Percentiles rank a stretch among this genome's conserved stretches.
These are phyloP conservation scores for Semotilus atromaculatus DNA, from an alignment of 2,797 vertebrate species.

Conservation along the genomic window DNA sequence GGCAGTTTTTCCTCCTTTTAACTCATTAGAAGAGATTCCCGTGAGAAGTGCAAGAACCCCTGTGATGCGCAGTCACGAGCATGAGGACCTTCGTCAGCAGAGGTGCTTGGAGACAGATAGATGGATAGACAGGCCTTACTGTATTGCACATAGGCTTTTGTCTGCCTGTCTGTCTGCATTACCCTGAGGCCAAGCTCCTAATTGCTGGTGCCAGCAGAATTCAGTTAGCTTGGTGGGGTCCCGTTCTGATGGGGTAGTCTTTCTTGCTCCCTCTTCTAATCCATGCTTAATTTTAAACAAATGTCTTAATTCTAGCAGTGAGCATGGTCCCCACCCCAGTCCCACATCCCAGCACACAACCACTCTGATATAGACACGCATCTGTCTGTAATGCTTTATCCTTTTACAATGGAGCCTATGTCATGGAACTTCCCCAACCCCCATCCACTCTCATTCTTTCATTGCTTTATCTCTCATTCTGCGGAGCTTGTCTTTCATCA, in stretches of 20 bases:
- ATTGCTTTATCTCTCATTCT: slow-evolving; percentile 42
- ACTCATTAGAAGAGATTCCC: slow-evolving; percentile 42
- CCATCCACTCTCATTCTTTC: slow-evolving; percentile 31
- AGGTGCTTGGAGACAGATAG: slow-evolving; percentile 57
- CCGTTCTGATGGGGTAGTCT: slow-evolving; percentile 52
- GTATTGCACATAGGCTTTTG: slow-evolving; percentile 72
- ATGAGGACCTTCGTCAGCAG: slow-evolving; percentile 46
- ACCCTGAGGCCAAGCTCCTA: slow-evolving; percentile 75
- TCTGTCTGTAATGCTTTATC: slow-evolving; percentile 49
- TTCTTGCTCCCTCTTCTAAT: slow-evolving; percentile 50
- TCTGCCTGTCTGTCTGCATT: slow-evolving; percentile 78
- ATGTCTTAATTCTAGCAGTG: slow-evolving; percentile 68
- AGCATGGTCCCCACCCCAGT: slow-evolving; percentile 48
- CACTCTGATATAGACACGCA: slow-evolving; percentile 16
- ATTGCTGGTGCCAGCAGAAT: slow-evolving; percentile 73
- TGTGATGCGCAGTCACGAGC: slow-evolving; percentile 19
- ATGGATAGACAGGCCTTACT: slow-evolving; percentile 64
- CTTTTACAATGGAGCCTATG: slow-evolving; percentile 53
- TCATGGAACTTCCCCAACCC: slow-evolving; percentile 45
- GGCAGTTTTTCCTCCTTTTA: not conserved
- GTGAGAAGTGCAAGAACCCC: slow-evolving; percentile 32
- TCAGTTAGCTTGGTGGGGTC: slow-evolving; percentile 62
- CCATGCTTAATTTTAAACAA: slow-evolving; percentile 65
- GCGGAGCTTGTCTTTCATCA: slow-evolving; percentile 60
- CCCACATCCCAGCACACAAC: slow-evolving; percentile 9